Evolutionary conservation across 2,113 vertebrate species (phyloP).

Genomic region (Cairina moschata): DNA sequence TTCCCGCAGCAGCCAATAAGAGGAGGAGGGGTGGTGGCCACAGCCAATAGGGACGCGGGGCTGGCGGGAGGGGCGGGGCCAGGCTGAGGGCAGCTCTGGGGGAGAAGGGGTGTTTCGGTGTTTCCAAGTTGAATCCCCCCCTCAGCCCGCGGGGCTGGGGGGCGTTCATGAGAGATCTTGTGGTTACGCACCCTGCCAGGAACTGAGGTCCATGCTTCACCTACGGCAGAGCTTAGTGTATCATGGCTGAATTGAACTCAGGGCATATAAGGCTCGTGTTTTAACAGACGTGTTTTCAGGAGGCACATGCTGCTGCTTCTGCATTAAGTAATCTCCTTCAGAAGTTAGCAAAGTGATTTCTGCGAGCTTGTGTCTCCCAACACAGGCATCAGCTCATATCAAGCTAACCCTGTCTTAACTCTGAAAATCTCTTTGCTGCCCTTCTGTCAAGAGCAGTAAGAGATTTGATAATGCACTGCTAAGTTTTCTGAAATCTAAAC

Average conservation of each 20-base stretch:
- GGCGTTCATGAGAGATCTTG: no score
- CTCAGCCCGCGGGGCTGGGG: no score
- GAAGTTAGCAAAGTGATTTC: accelerated
- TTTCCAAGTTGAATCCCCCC: no score
- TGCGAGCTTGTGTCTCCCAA: background rate
- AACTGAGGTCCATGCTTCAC: accelerated
- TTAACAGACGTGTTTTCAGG: accelerated
- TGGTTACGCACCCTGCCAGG: accelerated
- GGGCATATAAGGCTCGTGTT: accelerated
- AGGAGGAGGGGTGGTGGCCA: no score
- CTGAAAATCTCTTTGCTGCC: background rate
- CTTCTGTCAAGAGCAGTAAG: accelerated
- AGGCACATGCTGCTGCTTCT: accelerated
- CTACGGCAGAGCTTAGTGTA: accelerated
- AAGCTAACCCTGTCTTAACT: accelerated
- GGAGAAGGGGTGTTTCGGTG: accelerated
- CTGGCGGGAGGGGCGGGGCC: background rate
- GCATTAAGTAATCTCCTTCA: background rate
- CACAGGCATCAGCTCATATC: background rate
- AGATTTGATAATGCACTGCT: no score
- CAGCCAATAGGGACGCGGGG: background rate
- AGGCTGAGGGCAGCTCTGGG: accelerated
- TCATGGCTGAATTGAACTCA: background rate
- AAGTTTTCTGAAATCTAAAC: background rate
- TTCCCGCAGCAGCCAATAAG: background rate